Evolutionary conservation across 1,140 invertebrate species (phyloP).

Genomic region (Atta cephalotes): DNA sequence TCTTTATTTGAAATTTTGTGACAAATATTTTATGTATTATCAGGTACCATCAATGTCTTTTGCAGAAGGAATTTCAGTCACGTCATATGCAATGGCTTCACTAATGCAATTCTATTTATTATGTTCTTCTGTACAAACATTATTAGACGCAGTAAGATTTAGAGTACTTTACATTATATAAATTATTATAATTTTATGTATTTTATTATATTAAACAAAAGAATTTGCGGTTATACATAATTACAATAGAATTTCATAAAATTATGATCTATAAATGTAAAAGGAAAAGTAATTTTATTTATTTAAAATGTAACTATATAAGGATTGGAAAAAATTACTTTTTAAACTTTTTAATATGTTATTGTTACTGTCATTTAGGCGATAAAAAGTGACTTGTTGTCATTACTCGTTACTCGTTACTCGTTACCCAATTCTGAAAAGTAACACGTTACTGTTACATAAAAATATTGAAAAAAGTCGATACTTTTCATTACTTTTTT

Average conservation of each 20-base stretch:
- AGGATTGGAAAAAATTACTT: too few species aligned
- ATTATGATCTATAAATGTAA: too few species aligned
- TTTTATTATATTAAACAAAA: background rate
- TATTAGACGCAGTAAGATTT: constrained; percentile 71
- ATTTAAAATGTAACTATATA: background rate
- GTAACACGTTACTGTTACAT: too few species aligned
- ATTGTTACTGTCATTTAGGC: too few species aligned
- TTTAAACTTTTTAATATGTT: too few species aligned
- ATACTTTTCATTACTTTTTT: too few species aligned
- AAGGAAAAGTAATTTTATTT: background rate
- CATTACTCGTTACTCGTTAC: too few species aligned
- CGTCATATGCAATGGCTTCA: constrained; percentile 53
- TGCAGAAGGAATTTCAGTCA: constrained; percentile 29
- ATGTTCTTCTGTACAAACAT: constrained; percentile 69
- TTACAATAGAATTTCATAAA: too few species aligned
- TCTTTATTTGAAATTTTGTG: background rate
- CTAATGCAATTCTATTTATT: constrained; percentile 71
- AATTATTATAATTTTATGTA: background rate
- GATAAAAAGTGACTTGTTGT: too few species aligned
- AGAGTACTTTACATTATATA: background rate
- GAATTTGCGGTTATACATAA: background rate
- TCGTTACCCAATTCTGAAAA: too few species aligned
- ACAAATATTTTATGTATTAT: background rate
- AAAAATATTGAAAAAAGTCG: too few species aligned
- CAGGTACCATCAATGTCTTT: constrained; percentile 18